phyloP scores from a whole-genome alignment of 2,113 vertebrate genomes.

The Oenanthe oenanthe region DNA sequence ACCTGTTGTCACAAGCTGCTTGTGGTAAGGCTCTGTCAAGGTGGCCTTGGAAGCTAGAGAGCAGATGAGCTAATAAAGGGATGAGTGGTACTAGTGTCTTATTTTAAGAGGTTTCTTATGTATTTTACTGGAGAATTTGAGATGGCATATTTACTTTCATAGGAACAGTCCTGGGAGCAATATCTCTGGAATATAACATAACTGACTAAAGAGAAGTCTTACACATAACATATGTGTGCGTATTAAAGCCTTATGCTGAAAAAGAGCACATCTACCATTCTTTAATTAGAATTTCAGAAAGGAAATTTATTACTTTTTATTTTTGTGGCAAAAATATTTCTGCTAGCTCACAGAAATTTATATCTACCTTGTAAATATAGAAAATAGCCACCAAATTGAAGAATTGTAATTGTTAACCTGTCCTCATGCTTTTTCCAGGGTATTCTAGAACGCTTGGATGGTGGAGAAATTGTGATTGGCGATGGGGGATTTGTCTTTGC shows the following conservation, averaged over 20 bases:
- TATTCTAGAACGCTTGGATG: slow-evolving; percentile 89
- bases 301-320: background rate
- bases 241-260: background rate
- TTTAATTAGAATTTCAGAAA: background rate
- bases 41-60: background rate
- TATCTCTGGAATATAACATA: background rate
- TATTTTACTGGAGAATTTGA: background rate
- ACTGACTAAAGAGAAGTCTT: background rate
- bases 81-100: background rate
- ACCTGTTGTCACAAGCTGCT: background rate
- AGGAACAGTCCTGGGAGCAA: background rate
- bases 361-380: background rate
- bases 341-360: background rate
- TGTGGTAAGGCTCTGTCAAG: background rate
- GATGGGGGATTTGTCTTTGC: slow-evolving; percentile 97
- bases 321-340: background rate
- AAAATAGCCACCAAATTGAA: background rate
- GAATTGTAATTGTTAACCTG: background rate
- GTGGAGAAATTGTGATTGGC: slow-evolving; percentile 91
- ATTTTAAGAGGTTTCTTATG: background rate
- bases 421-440: slow-evolving; percentile 71
- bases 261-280: background rate
- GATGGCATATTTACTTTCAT: background rate
- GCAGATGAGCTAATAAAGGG: background rate
- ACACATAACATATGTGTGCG: background rate